Conservation (phyloP, 2,113 vertebrate genomes). For the Meles meles region DNA sequence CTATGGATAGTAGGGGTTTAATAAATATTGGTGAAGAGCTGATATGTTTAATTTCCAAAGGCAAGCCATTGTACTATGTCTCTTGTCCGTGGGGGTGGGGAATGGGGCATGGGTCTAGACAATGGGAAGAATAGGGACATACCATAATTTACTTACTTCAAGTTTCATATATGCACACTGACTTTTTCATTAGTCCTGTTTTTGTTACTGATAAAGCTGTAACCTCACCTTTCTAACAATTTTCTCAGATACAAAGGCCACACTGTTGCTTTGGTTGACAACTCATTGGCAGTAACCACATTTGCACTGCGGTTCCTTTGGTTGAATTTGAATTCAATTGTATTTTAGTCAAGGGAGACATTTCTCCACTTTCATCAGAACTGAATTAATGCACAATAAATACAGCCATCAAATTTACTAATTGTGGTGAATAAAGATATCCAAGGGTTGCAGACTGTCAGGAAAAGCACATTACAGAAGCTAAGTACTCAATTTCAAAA, state of each 20-base stretch:
- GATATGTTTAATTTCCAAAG: background rate
- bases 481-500: conserved; percentile 40
- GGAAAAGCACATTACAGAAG: conserved; percentile 1
- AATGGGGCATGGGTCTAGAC: background rate
- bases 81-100: background rate
- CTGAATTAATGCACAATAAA: conserved; percentile 32
- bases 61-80: background rate
- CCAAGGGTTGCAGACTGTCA: background rate
- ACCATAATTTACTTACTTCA: background rate
- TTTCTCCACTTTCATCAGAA: conserved; percentile 1
- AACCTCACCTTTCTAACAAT: background rate
- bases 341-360: background rate
- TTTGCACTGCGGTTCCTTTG: background rate
- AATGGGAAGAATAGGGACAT: background rate
- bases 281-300: background rate
- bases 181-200: background rate
- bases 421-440: background rate
- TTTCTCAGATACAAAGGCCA: background rate
- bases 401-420: conserved; percentile 48
- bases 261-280: background rate
- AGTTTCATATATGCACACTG: background rate
- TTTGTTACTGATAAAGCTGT: background rate
- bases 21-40: background rate
- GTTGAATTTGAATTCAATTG: conserved; percentile 6
- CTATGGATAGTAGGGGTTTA: background rate